Base-by-base conservation (phyloP, 2,113 vertebrate genomes). In the Odontophorus gujanensis region DNA sequence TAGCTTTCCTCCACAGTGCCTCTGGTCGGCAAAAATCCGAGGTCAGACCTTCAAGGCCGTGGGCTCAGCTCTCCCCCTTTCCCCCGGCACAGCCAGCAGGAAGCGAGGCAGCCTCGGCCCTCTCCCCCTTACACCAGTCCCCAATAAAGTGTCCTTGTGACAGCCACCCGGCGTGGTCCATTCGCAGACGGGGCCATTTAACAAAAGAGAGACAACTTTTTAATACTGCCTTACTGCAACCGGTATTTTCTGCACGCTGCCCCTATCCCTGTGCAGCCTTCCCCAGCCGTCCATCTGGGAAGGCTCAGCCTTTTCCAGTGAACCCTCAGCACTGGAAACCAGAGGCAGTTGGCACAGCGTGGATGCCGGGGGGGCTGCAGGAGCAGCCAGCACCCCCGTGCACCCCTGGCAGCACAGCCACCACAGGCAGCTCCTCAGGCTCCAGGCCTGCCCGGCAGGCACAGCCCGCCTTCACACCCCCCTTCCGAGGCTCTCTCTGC, bases 1-100 rank as follows among this genome's bases (percentile, higher is more conserved):
- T 51, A 7, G 74, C 86, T 96, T 91, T 95, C 95, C 89, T 97
- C 84, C 96, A 92, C 93, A 92, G 92, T 85, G 94, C 22, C 81
- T 62, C 88, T 92, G 85, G 90, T 92, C 84, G 0, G 63, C 85
- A 77, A 85, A 61, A 61, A 47, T 65, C 92, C 80, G 81, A 80
- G 55, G 76, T 57, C 11, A 4, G 45, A 71, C 43, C 73, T 36
- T 63, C 76, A 8, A 74, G 80, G 57, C 57, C n/a, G 32, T 21
- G 30, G 58, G 65, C 36, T 93, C 75, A 67, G 24, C 72, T 61
- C 48, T 55, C 47, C 73, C 59, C 58, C 1, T 15, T 50, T 58
- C 93, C 89, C 3, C 95, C 0, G 81, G 95, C 94, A 78, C 97
- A 96, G 96, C 95, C 95, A 87, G 92, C 36, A 9, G 89, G 73